Evolutionary conservation across 2,888 invertebrate species (phyloP), one percentile per base, ranked within the genome.

Genomic region (Cosmorhoe ocellata): DNA sequence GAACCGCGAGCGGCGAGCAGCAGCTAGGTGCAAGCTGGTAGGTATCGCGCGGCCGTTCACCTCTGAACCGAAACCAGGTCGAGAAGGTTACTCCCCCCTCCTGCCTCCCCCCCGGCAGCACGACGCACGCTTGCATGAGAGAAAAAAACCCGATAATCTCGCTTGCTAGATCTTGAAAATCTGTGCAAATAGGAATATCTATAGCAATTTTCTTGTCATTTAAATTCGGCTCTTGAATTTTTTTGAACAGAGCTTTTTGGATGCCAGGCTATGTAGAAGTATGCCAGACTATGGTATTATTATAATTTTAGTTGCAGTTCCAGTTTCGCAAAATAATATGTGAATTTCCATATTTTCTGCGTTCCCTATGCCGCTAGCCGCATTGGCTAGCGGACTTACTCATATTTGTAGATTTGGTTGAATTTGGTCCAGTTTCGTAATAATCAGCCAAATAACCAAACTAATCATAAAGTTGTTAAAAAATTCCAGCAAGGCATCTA

Each of bases 1-100:
- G 49, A 50, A 32, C 51, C 48, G 59, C 51, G 57, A 52, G 51
- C 44, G 52, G 57, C 51, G 37, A 46, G 52, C 56, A 51, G 56
- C 50, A 46, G 63, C 67, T 69, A 66, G 67, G 64, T 66, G 71
- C 74, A 62, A 67, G 65, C 71, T n/a, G 63, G 66, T 72, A 68
- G 73, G 71, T 63, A 61, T 60, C 55, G 56, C 61, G 72, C 79
- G 86, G 84, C 56, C 87, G 75, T 86, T 84, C 80, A 87, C 84
- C 87, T 82, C 80, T 81, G 81, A 81, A 81, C 83, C 71, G 81
- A 82, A 86, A 76, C 77, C 84, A 79, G 87, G 87, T 83, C 87
- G 86, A 74, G 76, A 67, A 74, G 77, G 71, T 75, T 70, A 68
- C 63, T 65, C 64, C 57, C 56, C 56, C 37, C 55, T 41, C 50